Evolutionary conservation across 2,797 vertebrate genomes (phyloP), one percentile per base, ranked within the genome.

Genomic region (Typhlichthys subterraneus): DNA sequence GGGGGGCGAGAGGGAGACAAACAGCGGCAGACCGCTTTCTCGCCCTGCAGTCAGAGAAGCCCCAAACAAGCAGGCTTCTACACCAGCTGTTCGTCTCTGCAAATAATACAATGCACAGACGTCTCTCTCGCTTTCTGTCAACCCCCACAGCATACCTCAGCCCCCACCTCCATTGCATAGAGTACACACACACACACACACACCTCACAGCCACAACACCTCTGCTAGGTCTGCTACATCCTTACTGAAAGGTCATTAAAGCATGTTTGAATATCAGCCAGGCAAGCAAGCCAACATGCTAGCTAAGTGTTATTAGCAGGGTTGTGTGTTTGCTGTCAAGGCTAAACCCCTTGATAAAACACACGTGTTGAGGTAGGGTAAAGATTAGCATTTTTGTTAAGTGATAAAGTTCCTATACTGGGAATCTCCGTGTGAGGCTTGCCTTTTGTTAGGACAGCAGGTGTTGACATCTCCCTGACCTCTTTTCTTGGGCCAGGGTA

Each of bases 41-140:
- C 65, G 45, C 70, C 63, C 50, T 12, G 9, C 17, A 46, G 19
- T 47, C 12, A 51, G 42, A 63, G 63, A 52, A 76, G 53, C 53
- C 60, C 33, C 33, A 63, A 75, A 68, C 62, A 72, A 72, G 71
- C 59, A 45, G 17, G 47, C 57, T 56, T 54, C 55, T 48, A 63
- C 42, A 48, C 57, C 72, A 54, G 69, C 54, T 61, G 65, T 72
- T 65, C 29, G 12, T 58, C 53, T 19, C 56, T 12, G 15, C 69
- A 42, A 56, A 50, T 69, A 49, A 73, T 53, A 53, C 65, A 73
- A 56, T 67, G 67, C 67, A 51, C 69, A 73, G 64, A 67, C 55
- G 47, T 76, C 65, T 66, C 48, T 59, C 58, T 58, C 56, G 14
- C 42, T 68, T 75, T 47, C 68, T 77, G 76, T 81, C 46, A 51